These are phyloP conservation scores for Hippocampus kuda DNA, from an alignment of 2,797 vertebrate genomes.

Conservation along the genomic window DNA sequence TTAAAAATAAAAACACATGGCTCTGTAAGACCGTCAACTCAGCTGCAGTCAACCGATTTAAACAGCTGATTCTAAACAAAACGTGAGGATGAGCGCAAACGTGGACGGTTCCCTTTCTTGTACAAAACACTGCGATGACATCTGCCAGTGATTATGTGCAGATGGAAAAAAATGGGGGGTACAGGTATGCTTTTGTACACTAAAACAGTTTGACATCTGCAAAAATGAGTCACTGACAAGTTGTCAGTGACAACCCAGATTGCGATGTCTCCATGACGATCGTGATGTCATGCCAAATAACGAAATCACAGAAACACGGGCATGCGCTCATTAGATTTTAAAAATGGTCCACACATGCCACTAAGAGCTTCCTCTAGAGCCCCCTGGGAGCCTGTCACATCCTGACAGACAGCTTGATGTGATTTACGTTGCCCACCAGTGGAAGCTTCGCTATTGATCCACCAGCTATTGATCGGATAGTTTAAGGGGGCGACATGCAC, in stretches of 20 bases:
- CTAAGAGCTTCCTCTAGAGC: conserved; percentile 8
- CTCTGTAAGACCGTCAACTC: not conserved
- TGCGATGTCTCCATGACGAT: conserved; percentile 5
- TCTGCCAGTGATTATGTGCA: conserved; percentile 33
- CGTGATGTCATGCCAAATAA: conserved; percentile 10
- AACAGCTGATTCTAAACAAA: conserved; percentile 25
- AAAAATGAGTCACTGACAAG: conserved; percentile 9
- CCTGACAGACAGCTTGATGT: conserved; percentile 32
- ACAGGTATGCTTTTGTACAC: conserved; percentile 4
- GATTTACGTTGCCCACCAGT: conserved; percentile 33
- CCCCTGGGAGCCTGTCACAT: conserved; percentile 26
- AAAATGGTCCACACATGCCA: conserved; percentile 17
- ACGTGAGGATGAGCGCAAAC: conserved; percentile 17
- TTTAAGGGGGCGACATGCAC: conserved; percentile 34
- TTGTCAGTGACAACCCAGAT: conserved; percentile 13
- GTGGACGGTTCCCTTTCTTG: not conserved
- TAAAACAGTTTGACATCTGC: not conserved
- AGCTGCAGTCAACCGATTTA: conserved; percentile 5
- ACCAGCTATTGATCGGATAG: conserved; percentile 47
- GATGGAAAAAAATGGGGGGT: conserved; percentile 1
- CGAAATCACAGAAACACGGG: conserved; percentile 19
- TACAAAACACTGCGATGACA: conserved; percentile 21
- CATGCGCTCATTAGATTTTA: conserved; percentile 18
- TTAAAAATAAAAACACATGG: not conserved
- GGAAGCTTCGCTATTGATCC: conserved; percentile 51